phyloP scores from a whole-genome alignment of 2,888 invertebrate genomes.

The Cantharis lateralis region DNA sequence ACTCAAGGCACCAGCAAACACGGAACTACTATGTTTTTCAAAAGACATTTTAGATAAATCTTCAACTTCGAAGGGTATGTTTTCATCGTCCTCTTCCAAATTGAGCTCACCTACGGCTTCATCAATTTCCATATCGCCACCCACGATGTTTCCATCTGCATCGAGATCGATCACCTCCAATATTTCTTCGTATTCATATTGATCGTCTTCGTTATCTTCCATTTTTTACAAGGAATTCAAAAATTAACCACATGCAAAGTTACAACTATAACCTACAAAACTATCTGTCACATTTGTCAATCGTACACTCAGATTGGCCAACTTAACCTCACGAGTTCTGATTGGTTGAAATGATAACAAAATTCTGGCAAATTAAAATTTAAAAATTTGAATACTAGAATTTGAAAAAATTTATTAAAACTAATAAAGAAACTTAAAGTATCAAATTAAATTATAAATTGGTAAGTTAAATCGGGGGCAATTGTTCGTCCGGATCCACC shows the following conservation, averaged over 20 bases:
- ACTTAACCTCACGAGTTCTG: no score
- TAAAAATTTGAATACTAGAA: no score
- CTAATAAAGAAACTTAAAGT: background rate
- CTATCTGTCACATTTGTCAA: background rate
- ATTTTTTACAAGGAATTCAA: background rate
- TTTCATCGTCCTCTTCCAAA: conserved; percentile 35
- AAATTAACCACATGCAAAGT: background rate
- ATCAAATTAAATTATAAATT: background rate
- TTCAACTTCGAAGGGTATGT: conserved; percentile 42
- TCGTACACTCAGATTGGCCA: no score
- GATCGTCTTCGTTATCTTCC: background rate
- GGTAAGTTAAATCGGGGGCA: conserved; percentile 45
- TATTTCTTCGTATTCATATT: background rate
- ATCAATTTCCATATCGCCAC: conserved; percentile 51
- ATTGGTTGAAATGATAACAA: no score
- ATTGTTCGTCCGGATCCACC: conserved; percentile 52
- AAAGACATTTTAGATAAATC: conserved; percentile 70
- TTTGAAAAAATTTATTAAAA: background rate
- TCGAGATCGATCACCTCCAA: background rate
- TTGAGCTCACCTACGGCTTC: conserved; percentile 34
- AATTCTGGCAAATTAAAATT: no score
- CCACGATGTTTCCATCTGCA: background rate
- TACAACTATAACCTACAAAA: background rate
- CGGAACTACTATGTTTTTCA: conserved; percentile 61
- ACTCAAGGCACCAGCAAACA: conserved; percentile 65